These are phyloP conservation scores for Lasioglossum marginatum DNA, from an alignment of 2,888 invertebrate species.

Conservation along the genomic window DNA sequence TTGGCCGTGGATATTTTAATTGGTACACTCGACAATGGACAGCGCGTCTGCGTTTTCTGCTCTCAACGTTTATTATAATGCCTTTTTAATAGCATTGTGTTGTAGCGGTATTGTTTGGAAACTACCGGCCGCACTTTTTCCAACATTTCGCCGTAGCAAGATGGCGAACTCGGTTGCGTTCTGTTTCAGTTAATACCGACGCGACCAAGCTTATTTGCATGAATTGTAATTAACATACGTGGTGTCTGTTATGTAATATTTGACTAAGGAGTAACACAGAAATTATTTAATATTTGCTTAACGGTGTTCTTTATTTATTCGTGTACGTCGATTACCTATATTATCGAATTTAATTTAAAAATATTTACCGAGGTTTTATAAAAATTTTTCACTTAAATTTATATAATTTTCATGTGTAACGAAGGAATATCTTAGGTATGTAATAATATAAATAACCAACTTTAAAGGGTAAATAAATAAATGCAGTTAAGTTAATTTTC, in stretches of 20 bases:
- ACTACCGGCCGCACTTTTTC: conserved; percentile 17
- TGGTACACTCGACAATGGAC: conserved; percentile 25
- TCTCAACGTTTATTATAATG: conserved; percentile 21
- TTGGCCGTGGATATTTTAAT: conserved; percentile 23
- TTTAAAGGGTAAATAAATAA: too few relatives aligned
- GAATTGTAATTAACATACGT: neutral
- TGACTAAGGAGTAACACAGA: neutral
- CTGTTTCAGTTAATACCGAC: conserved; percentile 1
- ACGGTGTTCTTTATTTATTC: neutral
- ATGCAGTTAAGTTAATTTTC: too few relatives aligned
- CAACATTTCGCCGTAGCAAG: conserved; percentile 5
- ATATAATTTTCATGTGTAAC: neutral
- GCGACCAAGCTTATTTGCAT: neutral
- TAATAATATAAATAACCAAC: too few relatives aligned
- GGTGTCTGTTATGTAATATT: neutral
- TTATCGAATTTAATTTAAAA: neutral
- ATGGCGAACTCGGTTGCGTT: conserved; percentile 8
- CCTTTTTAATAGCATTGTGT: conserved; percentile 33
- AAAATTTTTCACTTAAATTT: neutral
- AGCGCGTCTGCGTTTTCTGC: conserved; percentile 8
- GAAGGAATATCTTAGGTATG: too few relatives aligned
- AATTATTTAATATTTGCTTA: neutral
- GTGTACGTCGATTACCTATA: neutral
- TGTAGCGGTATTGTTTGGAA: conserved; percentile 18
- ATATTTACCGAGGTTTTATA: neutral